Percentiles rank a stretch among this genome's conserved stretches.
These are phyloP conservation scores for Petrocephalus sullivani DNA, from an alignment of 2,797 vertebrate species.

Conservation along the genomic window DNA sequence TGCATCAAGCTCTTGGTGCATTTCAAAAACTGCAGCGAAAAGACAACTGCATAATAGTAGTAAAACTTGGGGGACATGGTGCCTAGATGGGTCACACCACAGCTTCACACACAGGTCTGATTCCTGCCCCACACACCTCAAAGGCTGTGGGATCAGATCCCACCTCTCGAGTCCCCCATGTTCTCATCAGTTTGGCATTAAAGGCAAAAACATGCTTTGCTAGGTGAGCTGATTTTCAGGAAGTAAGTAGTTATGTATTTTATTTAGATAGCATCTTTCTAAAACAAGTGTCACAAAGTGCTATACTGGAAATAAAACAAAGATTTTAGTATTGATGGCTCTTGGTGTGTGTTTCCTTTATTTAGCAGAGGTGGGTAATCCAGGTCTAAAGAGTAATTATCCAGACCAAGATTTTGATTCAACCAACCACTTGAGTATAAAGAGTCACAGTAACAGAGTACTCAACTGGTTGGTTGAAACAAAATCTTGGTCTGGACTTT, in stretches of 20 bases:
- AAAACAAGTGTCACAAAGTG: background rate
- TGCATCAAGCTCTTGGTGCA: background rate
- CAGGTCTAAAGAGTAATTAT: too few relatives aligned
- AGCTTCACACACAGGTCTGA: background rate
- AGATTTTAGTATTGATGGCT: background rate
- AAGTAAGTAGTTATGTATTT: background rate
- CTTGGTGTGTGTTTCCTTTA: background rate
- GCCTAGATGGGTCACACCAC: background rate
- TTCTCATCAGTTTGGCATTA: background rate
- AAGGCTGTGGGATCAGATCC: background rate
- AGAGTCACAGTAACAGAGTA: too few relatives aligned
- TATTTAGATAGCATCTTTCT: background rate
- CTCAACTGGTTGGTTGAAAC: too few relatives aligned
- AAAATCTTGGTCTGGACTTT: too few relatives aligned
- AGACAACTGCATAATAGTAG: background rate
- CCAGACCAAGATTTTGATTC: too few relatives aligned
- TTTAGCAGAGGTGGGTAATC: background rate
- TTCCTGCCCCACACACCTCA: background rate
- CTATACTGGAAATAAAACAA: background rate
- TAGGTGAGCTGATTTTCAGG: background rate
- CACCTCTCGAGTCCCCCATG: background rate
- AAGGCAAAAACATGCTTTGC: background rate
- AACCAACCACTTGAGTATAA: too few relatives aligned
- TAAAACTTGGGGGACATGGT: background rate
- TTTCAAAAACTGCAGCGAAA: background rate